Evolutionary conservation across 2,797 vertebrate species (phyloP).

Genomic region (Poeciliopsis turneri): DNA sequence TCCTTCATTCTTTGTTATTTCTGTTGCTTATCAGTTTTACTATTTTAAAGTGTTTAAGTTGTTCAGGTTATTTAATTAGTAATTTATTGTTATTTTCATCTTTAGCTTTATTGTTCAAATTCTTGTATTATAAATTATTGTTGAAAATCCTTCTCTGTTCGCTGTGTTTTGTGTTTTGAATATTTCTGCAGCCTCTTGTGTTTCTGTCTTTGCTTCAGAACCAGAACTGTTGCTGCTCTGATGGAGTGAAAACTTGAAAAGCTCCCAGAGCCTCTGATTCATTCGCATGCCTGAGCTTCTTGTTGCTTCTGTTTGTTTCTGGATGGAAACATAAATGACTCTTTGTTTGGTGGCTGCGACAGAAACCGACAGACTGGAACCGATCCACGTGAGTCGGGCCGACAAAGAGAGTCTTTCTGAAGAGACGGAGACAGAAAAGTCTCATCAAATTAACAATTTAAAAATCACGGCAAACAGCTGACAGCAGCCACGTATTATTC

Average conservation of each 20-base stretch:
- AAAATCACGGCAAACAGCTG: not conserved
- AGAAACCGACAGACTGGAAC: constrained; percentile 12
- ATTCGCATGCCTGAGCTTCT: not conserved
- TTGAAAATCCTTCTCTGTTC: not conserved
- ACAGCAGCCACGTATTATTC: too few species aligned
- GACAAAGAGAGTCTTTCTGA: constrained; percentile 21
- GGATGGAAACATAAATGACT: constrained; percentile 22
- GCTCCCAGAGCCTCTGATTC: not conserved
- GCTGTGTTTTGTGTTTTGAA: not conserved
- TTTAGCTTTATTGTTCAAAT: not conserved
- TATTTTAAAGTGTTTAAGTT: not conserved
- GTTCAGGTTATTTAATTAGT: not conserved
- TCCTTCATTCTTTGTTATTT: too few species aligned
- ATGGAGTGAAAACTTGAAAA: not conserved
- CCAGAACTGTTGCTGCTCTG: not conserved
- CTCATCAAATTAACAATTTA: constrained; percentile 3
- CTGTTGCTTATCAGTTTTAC: too few species aligned
- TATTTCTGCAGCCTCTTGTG: not conserved
- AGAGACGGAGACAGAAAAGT: constrained; percentile 10
- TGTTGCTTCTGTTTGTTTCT: not conserved
- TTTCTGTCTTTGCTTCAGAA: not conserved
- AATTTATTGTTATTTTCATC: not conserved
- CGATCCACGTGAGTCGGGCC: constrained; percentile 23
- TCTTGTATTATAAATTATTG: not conserved
- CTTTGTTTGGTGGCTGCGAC: constrained; percentile 35